These are phyloP conservation scores for Sinocyclocheilus anshuiensis DNA, from an alignment of 2,113 vertebrate species.

Conservation along the genomic window DNA sequence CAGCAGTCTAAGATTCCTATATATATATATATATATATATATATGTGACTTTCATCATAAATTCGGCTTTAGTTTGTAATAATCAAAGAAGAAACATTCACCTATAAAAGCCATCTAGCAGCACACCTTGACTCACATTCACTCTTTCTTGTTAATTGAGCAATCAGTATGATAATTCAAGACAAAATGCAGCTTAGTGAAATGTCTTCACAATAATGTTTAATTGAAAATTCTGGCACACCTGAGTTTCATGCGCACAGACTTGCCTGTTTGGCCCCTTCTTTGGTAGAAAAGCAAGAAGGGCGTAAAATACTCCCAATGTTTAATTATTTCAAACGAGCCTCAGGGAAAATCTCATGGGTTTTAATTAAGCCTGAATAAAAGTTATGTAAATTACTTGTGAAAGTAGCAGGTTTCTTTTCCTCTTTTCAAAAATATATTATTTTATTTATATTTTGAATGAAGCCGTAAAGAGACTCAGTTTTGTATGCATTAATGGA, in stretches of 20 bases:
- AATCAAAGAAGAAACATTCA: too few relatives aligned
- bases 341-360: slow-evolving; percentile 66
- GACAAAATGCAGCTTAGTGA: slow-evolving; percentile 43
- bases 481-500: background rate
- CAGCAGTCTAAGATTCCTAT: too few relatives aligned
- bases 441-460: background rate
- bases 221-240: slow-evolving; percentile 49
- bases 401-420: slow-evolving; percentile 62
- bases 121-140: too few relatives aligned
- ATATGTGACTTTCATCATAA: too few relatives aligned
- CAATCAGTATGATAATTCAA: slow-evolving; percentile 53
- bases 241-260: slow-evolving; percentile 13
- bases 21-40: too few relatives aligned
- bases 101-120: too few relatives aligned
- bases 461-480: background rate
- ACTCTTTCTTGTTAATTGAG: slow-evolving; percentile 30
- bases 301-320: slow-evolving; percentile 55
- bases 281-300: slow-evolving; percentile 50
- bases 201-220: slow-evolving; percentile 37
- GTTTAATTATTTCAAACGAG: slow-evolving; percentile 73
- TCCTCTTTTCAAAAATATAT: background rate
- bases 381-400: slow-evolving; percentile 74
- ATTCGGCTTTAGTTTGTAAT: too few relatives aligned
- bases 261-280: slow-evolving; percentile 17
- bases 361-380: slow-evolving; percentile 77